phyloP scores from a whole-genome alignment of 2,888 invertebrate species.

The Rhagium mordax region DNA sequence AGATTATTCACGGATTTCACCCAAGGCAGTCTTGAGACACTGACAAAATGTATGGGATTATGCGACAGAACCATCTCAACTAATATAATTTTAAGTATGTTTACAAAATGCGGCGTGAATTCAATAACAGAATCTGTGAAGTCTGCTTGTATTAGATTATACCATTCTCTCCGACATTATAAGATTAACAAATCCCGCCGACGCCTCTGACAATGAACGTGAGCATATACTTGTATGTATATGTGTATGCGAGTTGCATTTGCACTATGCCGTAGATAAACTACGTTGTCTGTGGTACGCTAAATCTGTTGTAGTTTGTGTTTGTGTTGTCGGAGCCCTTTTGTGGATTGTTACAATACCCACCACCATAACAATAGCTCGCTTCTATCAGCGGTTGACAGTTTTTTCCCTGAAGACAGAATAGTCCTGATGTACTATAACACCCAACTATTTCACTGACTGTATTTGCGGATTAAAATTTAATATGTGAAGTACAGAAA shows the following conservation, averaged over 20 bases:
- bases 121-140: background rate
- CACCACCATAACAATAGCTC: slow-evolving; percentile 1
- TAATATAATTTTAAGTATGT: background rate
- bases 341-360: slow-evolving; percentile 30
- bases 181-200: background rate
- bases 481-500: background rate
- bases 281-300: slow-evolving; percentile 22
- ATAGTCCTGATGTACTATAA: slow-evolving; percentile 1
- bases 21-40: no score
- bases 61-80: background rate
- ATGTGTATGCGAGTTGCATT: slow-evolving; percentile 18
- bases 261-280: slow-evolving; percentile 16
- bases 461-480: background rate
- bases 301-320: slow-evolving; percentile 21
- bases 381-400: slow-evolving; percentile 24
- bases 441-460: background rate
- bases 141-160: background rate
- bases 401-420: background rate
- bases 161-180: background rate
- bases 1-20: no score
- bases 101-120: background rate
- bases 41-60: background rate
- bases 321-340: slow-evolving; percentile 22
- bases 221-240: background rate
- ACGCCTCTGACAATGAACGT: background rate